A percentile compares a stretch with the other conserved stretches of the same genome.
These are phyloP conservation scores for Bolborhynchus lineola DNA, from an alignment of 2,113 vertebrate genomes.

Conservation along the genomic window DNA sequence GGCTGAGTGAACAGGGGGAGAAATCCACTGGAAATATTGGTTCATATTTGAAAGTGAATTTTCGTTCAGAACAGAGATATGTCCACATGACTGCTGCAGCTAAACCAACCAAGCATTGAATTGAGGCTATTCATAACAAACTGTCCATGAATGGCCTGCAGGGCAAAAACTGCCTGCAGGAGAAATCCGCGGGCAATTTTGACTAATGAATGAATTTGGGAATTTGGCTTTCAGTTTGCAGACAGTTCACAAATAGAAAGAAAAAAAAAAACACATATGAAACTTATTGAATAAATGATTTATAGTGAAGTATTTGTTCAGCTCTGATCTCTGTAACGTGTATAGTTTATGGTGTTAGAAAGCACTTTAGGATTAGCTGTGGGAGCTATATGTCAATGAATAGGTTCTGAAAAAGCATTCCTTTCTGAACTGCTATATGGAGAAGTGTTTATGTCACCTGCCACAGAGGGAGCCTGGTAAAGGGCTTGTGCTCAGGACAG, in stretches of 20 bases:
- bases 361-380: conserved; percentile 37
- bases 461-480: background rate
- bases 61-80: conserved; percentile 21
- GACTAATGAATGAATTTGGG: conserved; percentile 57
- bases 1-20: background rate
- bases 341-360: conserved; percentile 12
- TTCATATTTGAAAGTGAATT: conserved; percentile 39
- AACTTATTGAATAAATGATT: conserved; percentile 41
- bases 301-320: conserved; percentile 29
- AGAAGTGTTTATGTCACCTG: background rate
- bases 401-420: background rate
- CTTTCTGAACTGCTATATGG: background rate
- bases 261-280: background rate
- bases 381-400: conserved; percentile 28
- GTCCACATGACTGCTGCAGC: conserved; percentile 25
- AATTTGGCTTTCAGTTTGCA: conserved; percentile 35
- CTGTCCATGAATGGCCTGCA: conserved; percentile 53
- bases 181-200: conserved; percentile 46
- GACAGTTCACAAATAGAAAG: conserved; percentile 12
- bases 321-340: background rate
- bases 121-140: conserved; percentile 61
- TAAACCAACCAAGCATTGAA: conserved; percentile 64
- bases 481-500: background rate
- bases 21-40: conserved; percentile 13
- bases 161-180: conserved; percentile 48